phyloP scores from a whole-genome alignment of 2,888 invertebrate genomes.

The Calliphora vomitoria region DNA sequence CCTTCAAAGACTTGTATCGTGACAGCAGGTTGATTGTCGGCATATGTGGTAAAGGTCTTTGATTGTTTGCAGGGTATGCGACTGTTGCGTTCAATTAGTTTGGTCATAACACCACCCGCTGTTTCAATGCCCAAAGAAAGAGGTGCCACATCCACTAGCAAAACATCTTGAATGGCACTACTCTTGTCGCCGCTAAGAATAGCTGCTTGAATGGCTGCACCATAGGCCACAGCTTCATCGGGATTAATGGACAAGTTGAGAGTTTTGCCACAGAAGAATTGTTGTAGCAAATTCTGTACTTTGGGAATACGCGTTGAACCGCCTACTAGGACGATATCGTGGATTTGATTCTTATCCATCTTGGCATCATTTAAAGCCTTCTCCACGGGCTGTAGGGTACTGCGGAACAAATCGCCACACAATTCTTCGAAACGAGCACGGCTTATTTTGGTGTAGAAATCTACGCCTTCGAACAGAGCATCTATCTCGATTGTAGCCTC shows the following conservation, averaged over 20 bases:
- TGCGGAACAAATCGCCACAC: constrained; percentile 89
- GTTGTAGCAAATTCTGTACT: constrained; percentile 89
- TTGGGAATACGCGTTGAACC: constrained; percentile 93
- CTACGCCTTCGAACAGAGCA: constrained; percentile 89
- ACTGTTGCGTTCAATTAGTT: constrained; percentile 89
- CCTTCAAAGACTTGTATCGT: constrained; percentile 91
- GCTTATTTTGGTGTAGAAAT: constrained; percentile 90
- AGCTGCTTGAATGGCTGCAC: constrained; percentile 90
- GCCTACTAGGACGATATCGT: constrained; percentile 93
- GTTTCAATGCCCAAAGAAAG: constrained; percentile 91
- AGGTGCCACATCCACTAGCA: constrained; percentile 89
- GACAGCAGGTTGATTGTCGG: constrained; percentile 92
- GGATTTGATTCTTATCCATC: constrained; percentile 90
- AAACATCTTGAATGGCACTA: constrained; percentile 90
- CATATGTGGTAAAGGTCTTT: constrained; percentile 91
- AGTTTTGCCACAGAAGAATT: constrained; percentile 90
- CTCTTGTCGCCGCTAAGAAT: constrained; percentile 89
- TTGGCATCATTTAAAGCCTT: constrained; percentile 92
- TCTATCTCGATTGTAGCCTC: constrained; percentile 91
- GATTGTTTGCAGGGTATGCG: constrained; percentile 90
- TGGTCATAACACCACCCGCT: constrained; percentile 92
- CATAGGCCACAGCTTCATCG: constrained; percentile 92
- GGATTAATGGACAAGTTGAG: constrained; percentile 91
- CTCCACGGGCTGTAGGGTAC: constrained; percentile 91
- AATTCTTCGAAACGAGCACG: constrained; percentile 92